Evolutionary conservation across 2,113 vertebrate species (phyloP).

Genomic region (Malaclemys terrapin): DNA sequence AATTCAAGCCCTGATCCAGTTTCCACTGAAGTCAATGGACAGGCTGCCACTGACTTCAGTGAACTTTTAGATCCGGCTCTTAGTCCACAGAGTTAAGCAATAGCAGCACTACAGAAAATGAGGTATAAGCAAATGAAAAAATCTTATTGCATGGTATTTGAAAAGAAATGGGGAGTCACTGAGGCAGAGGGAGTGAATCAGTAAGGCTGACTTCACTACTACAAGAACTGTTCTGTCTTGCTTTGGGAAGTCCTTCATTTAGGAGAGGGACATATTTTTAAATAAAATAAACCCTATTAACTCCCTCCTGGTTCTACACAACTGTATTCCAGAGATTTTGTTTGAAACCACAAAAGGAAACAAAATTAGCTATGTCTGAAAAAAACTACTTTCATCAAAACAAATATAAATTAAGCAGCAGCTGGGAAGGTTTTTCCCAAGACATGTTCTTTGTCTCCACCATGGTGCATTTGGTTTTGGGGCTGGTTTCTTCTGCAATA

Average conservation of each 20-base stretch:
- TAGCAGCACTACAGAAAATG: background rate
- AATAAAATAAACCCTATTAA: background rate
- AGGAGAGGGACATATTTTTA: background rate
- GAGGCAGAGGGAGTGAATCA: background rate
- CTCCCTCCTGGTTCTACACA: background rate
- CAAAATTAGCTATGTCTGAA: background rate
- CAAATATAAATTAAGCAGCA: slow-evolving; percentile 10
- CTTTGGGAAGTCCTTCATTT: background rate
- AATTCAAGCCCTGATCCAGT: slow-evolving; percentile 11
- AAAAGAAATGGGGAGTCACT: background rate
- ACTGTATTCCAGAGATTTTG: background rate
- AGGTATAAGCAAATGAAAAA: background rate
- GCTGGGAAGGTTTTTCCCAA: slow-evolving; percentile 16
- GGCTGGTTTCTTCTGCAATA: background rate
- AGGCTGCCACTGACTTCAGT: slow-evolving; percentile 27
- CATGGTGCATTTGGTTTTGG: background rate
- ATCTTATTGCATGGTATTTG: background rate
- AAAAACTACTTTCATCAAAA: slow-evolving; percentile 19
- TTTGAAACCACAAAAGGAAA: background rate
- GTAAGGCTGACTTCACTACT: background rate
- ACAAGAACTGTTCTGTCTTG: background rate
- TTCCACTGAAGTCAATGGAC: background rate
- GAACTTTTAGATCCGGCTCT: slow-evolving; percentile 29
- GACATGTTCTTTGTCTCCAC: background rate
- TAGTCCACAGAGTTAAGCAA: slow-evolving; percentile 58